Evolutionary conservation across 2,797 vertebrate genomes (phyloP).

Genomic region (Myotis pilosus): DNA sequence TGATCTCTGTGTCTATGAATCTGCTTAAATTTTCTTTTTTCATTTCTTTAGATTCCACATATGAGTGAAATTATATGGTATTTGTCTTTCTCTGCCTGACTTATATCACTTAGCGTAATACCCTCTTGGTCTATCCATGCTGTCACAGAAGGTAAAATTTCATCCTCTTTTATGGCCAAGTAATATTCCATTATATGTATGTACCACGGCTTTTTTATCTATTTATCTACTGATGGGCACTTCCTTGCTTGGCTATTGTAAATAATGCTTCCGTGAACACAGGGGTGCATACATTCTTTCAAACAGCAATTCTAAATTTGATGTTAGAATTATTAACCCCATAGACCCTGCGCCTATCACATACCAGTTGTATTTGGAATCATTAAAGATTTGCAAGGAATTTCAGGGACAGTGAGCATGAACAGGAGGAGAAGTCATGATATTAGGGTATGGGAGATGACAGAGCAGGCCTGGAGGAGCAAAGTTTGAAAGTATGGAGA

Average conservation of each 20-base stretch:
- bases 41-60: neutral
- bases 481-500: neutral
- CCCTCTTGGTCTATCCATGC: neutral
- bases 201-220: neutral
- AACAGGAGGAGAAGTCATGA: neutral
- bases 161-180: neutral
- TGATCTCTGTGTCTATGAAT: neutral
- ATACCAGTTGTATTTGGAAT: neutral
- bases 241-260: neutral
- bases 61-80: neutral
- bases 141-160: neutral
- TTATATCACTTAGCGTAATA: neutral
- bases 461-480: neutral
- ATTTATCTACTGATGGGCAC: too few relatives aligned
- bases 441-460: neutral
- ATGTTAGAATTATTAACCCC: conserved; percentile 45
- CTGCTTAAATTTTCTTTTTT: neutral
- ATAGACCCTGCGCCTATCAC: neutral
- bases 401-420: neutral
- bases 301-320: neutral
- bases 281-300: neutral
- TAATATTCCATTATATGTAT: neutral
- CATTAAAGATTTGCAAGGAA: neutral
- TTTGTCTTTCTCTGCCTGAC: neutral
- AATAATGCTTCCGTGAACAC: neutral